Base-by-base conservation (phyloP, 2,797 vertebrate species). In the Mormyrops boulengeri region DNA sequence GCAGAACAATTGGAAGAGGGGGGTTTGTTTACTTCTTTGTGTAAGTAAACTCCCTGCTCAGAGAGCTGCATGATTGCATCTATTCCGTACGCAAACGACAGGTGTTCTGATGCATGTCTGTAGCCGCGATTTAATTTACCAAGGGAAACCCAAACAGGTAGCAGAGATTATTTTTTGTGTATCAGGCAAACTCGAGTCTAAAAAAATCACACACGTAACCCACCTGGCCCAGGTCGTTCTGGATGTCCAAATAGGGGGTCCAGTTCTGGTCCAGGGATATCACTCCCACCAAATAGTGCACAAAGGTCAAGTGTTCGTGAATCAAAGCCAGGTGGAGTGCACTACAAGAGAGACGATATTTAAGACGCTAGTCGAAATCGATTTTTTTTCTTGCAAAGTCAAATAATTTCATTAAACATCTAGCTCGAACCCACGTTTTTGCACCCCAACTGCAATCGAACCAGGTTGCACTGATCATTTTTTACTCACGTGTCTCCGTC, bases 221-320 rank as follows among this genome's bases (percentile, higher is more conserved):
- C 90, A 96, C 96, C 95, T 96, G 96, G 41, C 95, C 95, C 55
- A 96, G 92, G 90, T 96, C 94, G 14, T 96, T 96, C 92, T 96
- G 96, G 34, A 96, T 93, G 90, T 96, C 94, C 87, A 96, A 91
- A 92, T 96, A 96, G 3, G 94, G 94, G 0, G 92, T 95, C 57
- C 95, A 94, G 0, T 91, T 93, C 0, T 90, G 92, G 60, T 94
- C 93, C 84, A 93, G 89, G 1, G 87, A 69, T 62, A 94, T 88
- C 14, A 92, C 90, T 50, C 92, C 91, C 9, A 96, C 90, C 44
- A 96, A 93, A 89, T 94, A 95, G 44, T 95, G 95, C 90, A 96
- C 92, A 88, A 96, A 95, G 1, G 92, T 92, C 82, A 95, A 95
- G 0, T 96, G 95, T 90, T 96, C 95, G 19, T 96, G 96, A 87